Evolutionary conservation across 2,113 vertebrate genomes (phyloP), one percentile per base, ranked within the genome.

Genomic region (Melanocharis versteri): DNA sequence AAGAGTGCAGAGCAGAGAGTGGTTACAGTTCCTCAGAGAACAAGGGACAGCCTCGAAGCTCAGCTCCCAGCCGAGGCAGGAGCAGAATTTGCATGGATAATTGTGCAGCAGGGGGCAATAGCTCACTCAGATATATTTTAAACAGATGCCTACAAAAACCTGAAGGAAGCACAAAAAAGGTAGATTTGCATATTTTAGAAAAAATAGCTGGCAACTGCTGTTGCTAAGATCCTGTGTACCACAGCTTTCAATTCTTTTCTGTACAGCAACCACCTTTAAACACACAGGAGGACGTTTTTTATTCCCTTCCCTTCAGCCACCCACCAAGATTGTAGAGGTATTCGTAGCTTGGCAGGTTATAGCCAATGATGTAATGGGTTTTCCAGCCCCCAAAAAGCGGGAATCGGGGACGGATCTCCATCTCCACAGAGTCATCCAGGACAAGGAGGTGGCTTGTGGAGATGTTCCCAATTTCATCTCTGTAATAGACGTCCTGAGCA

Each of bases 381-480:
- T 99, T 99, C 99, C 99, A 99, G 26, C 99, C 99, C 18, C 99
- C 99, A 65, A 99, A 99, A 40, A 99, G 98, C 0, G 99, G 99
- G 90, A 99, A 99, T 26, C 99, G 99, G 28, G 99, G 99, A 39
- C 99, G 98, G 93, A 99, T 98, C 94, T 99, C 99, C 97, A 99
- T 99, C 97, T 99, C 99, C 33, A 99, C 99, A 0, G 99, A 99
- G 96, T 99, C 99, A 62, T 99, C 99, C 94, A 99, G 96, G 69
- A 99, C 95, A 65, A 99, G 98, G 76, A 99, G 98, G 92, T 99
- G 99, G 95, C 99, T 99, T 93, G 99, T 99, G 89, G 99, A 99
- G 94, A 99, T 99, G 95, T 99, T 99, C 33, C 99, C 99, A 3
- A 99, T 99, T 96, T 99, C 99, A 87, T 99, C 99, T 75, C 99